Evolutionary conservation across 2,797 vertebrate genomes (phyloP).

Genomic region (Vireo griseus): DNA sequence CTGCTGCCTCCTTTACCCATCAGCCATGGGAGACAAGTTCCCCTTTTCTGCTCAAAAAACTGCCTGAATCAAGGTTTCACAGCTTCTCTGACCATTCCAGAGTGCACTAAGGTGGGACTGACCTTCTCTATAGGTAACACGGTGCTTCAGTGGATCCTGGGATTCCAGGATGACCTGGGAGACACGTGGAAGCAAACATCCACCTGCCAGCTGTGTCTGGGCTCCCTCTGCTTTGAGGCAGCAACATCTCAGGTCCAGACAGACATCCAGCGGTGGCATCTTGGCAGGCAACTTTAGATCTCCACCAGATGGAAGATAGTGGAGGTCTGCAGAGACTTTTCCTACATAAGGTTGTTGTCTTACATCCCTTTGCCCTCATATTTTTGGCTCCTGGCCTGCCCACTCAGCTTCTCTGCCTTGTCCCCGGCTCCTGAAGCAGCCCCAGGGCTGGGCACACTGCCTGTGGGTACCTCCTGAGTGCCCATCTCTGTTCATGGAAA

Average conservation of each 20-base stretch:
- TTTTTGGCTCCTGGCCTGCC: neutral
- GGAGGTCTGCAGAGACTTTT: neutral
- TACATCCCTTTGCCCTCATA: neutral
- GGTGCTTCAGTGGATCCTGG: neutral
- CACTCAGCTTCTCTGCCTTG: neutral
- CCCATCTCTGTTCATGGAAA: neutral
- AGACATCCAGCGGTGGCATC: neutral
- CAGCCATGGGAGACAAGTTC: neutral
- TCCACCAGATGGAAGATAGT: neutral
- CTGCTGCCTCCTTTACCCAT: neutral
- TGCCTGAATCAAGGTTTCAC: neutral
- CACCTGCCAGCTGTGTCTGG: neutral
- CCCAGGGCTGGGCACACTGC: accelerated
- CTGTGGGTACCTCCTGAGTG: neutral
- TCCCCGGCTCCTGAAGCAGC: neutral
- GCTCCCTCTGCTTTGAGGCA: accelerated
- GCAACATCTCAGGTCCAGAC: neutral
- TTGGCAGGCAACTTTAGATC: neutral
- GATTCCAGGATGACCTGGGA: neutral
- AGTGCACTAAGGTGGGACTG: neutral
- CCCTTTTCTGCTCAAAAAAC: neutral
- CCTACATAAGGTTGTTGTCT: neutral
- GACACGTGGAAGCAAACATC: neutral
- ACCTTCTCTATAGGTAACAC: neutral
- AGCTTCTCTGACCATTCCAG: neutral